Percentiles rank a stretch among this genome's conserved stretches.
phyloP scores from a whole-genome alignment of 2,888 invertebrate genomes.

The Caenorhabditis sp. region DNA sequence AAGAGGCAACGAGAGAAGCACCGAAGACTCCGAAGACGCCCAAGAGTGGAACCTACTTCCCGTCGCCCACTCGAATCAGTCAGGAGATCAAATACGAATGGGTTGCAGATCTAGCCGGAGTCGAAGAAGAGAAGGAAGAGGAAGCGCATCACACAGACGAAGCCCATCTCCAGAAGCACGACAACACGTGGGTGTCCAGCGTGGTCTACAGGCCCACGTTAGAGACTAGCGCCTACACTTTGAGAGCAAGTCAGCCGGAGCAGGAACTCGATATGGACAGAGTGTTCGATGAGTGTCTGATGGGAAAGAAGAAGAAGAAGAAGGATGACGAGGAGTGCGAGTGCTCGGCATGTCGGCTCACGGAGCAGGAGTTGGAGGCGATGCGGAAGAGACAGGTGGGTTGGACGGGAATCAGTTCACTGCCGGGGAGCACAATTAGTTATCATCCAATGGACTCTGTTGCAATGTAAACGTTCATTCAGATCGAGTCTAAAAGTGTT shows the following conservation, averaged over 20 bases:
- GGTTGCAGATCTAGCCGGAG: constrained; percentile 40
- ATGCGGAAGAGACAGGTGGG: constrained; percentile 26
- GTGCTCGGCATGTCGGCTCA: constrained; percentile 47
- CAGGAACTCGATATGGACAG: constrained; percentile 32
- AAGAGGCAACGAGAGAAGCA: constrained; percentile 34
- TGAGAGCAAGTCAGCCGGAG: constrained; percentile 15
- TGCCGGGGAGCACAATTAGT: neutral
- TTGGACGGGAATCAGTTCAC: constrained; percentile 9
- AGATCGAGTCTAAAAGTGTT: constrained; percentile 33
- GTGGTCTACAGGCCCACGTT: constrained; percentile 40
- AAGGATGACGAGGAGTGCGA: constrained; percentile 41
- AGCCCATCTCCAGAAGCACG: constrained; percentile 24
- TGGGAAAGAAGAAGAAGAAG: constrained; percentile 31
- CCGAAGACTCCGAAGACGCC: constrained; percentile 38
- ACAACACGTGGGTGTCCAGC: constrained; percentile 47
- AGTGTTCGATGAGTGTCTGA: constrained; percentile 29
- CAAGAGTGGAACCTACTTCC: constrained; percentile 6
- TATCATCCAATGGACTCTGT: neutral
- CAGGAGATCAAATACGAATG: constrained; percentile 54
- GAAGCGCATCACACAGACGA: constrained; percentile 33
- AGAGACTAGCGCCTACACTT: constrained; percentile 32
- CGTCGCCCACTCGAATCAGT: constrained; percentile 49
- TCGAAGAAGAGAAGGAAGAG: neutral
- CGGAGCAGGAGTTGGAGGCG: constrained; percentile 40
- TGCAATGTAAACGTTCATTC: neutral